A percentile compares a stretch with the other conserved stretches of the same genome.
These are phyloP conservation scores for Saxicola maurus DNA, from an alignment of 2,797 vertebrate species.

Conservation along the genomic window DNA sequence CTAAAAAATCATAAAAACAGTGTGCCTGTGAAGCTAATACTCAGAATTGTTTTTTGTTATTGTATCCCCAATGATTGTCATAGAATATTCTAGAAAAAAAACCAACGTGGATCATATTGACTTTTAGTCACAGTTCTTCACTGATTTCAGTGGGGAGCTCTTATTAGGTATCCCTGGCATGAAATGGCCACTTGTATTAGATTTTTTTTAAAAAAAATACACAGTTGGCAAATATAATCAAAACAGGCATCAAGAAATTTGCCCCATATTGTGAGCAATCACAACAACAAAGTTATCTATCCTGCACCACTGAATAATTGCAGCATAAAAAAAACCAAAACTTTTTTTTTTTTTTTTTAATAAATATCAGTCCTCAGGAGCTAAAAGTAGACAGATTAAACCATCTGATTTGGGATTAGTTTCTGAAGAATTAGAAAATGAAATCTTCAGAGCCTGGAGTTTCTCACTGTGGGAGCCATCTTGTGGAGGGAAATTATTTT, in stretches of 20 bases:
- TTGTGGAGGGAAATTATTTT: conserved; percentile 36
- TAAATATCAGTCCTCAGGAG: background rate
- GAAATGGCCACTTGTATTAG: background rate
- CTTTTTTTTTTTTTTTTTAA: background rate
- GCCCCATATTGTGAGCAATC: background rate
- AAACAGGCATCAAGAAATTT: background rate
- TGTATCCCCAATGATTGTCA: background rate
- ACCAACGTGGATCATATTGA: background rate
- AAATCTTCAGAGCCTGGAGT: background rate
- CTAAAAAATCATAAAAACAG: background rate
- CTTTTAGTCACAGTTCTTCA: background rate
- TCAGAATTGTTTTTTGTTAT: background rate
- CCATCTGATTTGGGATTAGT: background rate
- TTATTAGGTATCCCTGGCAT: background rate
- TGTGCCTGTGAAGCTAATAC: background rate
- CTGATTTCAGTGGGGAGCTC: background rate
- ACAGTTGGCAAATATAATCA: background rate
- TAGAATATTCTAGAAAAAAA: background rate
- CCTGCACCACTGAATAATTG: background rate
- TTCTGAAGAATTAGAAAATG: background rate
- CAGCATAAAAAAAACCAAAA: background rate
- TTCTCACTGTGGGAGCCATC: conserved; percentile 19
- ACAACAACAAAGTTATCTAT: background rate
- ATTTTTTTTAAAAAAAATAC: background rate
- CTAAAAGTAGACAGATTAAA: background rate